These are phyloP conservation scores for Cyclina sinensis DNA, from an alignment of 1,140 invertebrate genomes.

Conservation along the genomic window DNA sequence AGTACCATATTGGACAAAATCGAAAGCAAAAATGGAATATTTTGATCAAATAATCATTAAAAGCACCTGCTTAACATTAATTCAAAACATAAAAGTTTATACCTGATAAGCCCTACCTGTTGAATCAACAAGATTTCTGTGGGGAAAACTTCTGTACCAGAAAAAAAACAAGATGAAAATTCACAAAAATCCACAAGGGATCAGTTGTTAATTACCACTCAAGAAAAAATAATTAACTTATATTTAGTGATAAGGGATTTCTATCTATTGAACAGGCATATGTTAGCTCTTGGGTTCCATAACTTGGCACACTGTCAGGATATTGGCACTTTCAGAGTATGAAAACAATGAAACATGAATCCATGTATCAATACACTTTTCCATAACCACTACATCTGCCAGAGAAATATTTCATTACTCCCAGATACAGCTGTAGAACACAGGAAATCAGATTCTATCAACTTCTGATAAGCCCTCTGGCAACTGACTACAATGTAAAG, in stretches of 20 bases:
- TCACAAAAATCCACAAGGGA: not conserved
- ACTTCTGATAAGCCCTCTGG: too few species aligned
- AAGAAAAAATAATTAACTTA: conserved; percentile 4
- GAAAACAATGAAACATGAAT: conserved; percentile 3
- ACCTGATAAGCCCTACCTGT: conserved; percentile 27
- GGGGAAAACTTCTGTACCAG: not conserved
- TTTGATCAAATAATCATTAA: not conserved
- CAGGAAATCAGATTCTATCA: too few species aligned
- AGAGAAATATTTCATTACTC: not conserved
- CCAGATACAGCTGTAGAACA: not conserved
- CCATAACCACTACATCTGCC: not conserved
- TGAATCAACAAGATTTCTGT: not conserved
- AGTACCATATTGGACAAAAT: not conserved
- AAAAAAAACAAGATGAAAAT: not conserved
- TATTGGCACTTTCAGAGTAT: not conserved
- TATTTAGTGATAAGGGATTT: conserved; percentile 22
- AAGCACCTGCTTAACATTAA: not conserved
- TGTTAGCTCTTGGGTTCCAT: conserved; percentile 6
- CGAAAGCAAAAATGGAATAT: not conserved
- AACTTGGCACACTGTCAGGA: conserved; percentile 11
- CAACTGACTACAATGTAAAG: too few species aligned
- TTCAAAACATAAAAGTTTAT: conserved; percentile 10
- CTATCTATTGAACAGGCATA: conserved; percentile 18
- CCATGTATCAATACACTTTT: not conserved
- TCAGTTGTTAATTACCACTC: not conserved